Base-by-base conservation (phyloP, 2,888 invertebrate species). In the Cheilosia vernalis region DNA sequence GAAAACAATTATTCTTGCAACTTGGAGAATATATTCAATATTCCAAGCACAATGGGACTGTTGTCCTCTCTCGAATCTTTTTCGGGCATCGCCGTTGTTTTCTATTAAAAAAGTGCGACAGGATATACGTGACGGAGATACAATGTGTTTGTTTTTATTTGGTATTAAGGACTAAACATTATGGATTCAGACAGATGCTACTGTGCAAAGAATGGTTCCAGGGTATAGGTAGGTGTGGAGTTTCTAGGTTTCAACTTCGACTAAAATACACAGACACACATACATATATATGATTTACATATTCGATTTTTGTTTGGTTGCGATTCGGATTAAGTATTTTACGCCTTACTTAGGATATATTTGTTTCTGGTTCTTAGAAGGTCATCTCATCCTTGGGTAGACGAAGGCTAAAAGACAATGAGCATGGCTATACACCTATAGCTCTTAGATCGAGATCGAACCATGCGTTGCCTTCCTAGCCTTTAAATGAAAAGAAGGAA, bases 1-100 rank as follows among this genome's bases (percentile, higher is more conserved):
- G 19, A 64, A 64, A 64, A 49, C 63, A 64, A 49, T 64, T 64
- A 49, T 64, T 64, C 49, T 37, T 37, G 17, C 15, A 33, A 19
- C 7, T 49, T 21, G 33, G 13, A 49, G 21, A 3, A 6, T 17
- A 49, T 37, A 17, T 64, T 49, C 33, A 64, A 49, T 64, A 64
- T 64, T 64, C 63, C 49, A 21, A n/a, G 4, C 49, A 49, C 63
- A 64, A 15, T 27, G 15, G 44, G 7, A 61, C 40, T 27, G 47
- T 27, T 47, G 6, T 30, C 44, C 4, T 44, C 19, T 10, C 5
- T 24, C 44, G 44, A 27, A 61, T 47, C 44, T 61, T 17, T 47
- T 27, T 49, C n/a, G 40, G 44, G 44, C 27, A 47, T 17, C 30
- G 40, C 15, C 5, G 24, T n/a, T n/a, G 27, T 47, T 47, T 17